A percentile compares a stretch with the other conserved stretches of the same genome.
These are phyloP conservation scores for Neuroterus valhalla DNA, from an alignment of 1,140 invertebrate species.

Conservation along the genomic window DNA sequence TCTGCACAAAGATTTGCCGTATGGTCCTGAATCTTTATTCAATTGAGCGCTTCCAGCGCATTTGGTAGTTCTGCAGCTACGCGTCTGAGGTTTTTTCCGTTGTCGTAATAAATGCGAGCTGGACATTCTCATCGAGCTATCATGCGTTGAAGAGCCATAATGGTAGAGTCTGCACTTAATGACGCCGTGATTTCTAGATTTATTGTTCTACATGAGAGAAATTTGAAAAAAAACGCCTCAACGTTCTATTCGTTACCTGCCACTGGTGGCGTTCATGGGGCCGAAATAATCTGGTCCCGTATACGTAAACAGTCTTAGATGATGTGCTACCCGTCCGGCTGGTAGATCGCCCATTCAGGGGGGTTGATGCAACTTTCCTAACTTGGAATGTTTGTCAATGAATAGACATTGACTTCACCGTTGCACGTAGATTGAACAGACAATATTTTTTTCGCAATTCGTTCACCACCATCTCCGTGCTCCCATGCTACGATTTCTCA, in stretches of 20 bases:
- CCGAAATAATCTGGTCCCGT: slow-evolving; percentile 62
- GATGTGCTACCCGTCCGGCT: slow-evolving; percentile 13
- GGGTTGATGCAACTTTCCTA: not conserved
- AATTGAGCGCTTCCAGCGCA: not conserved
- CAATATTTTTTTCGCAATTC: slow-evolving; percentile 51
- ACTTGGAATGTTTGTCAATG: slow-evolving; percentile 23
- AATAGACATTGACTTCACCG: slow-evolving; percentile 1
- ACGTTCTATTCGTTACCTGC: slow-evolving; percentile 56
- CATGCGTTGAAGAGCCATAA: slow-evolving; percentile 35
- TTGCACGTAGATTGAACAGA: slow-evolving; percentile 42
- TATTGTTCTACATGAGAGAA: slow-evolving; percentile 65
- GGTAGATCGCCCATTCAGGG: slow-evolving; percentile 39
- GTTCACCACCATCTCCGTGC: slow-evolving; percentile 50
- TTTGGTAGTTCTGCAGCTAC: not conserved
- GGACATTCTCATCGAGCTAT: not conserved
- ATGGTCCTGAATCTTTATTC: not conserved
- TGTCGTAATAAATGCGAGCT: not conserved
- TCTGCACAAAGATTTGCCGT: not conserved
- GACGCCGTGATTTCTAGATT: slow-evolving; percentile 68
- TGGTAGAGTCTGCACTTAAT: slow-evolving; percentile 30
- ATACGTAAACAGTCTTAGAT: slow-evolving; percentile 50
- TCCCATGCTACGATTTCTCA: slow-evolving; percentile 40
- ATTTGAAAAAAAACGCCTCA: slow-evolving; percentile 69
- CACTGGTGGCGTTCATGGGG: slow-evolving; percentile 53
- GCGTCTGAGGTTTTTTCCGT: not conserved